These are phyloP conservation scores for Drosophila melanica DNA, from an alignment of 1,140 invertebrate species.

Conservation along the genomic window DNA sequence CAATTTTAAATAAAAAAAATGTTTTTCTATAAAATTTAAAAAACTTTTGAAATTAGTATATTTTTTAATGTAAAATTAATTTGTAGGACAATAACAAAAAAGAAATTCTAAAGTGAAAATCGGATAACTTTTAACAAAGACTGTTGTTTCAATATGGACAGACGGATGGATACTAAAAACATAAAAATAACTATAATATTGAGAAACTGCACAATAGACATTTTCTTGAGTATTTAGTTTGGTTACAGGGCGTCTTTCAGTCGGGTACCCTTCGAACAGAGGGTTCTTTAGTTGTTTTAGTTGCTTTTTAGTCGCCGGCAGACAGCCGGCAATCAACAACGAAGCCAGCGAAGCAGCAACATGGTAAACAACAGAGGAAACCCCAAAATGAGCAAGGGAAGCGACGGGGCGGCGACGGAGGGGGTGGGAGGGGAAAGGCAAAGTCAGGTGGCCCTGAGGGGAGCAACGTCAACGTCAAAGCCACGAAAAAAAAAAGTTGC, in stretches of 20 bases:
- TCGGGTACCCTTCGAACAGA: not conserved
- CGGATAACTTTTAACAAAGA: too few relatives aligned
- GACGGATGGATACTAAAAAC: too few relatives aligned
- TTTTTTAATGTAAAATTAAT: too few relatives aligned
- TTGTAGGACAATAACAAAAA: too few relatives aligned
- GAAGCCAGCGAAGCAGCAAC: slow-evolving; percentile 73
- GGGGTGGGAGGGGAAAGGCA: not conserved
- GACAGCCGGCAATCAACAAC: slow-evolving; percentile 73
- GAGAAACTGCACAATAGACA: too few relatives aligned
- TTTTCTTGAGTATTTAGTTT: not conserved
- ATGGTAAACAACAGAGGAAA: slow-evolving; percentile 61
- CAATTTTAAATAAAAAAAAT: too few relatives aligned
- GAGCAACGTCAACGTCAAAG: slow-evolving; percentile 34
- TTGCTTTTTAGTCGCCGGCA: slow-evolving; percentile 46
- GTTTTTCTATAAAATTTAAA: too few relatives aligned
- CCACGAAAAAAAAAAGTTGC: slow-evolving; percentile 25
- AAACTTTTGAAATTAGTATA: too few relatives aligned
- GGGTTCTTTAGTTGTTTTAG: slow-evolving; percentile 21
- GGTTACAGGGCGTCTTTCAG: not conserved
- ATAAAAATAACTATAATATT: not conserved
- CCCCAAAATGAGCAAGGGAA: slow-evolving; percentile 18
- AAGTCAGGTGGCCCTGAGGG: slow-evolving; percentile 17
- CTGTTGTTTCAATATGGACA: too few relatives aligned
- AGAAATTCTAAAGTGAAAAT: too few relatives aligned
- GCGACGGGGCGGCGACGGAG: not conserved